Evolutionary conservation across 2,888 invertebrate species (phyloP).

Genomic region (Smittia sp.): DNA sequence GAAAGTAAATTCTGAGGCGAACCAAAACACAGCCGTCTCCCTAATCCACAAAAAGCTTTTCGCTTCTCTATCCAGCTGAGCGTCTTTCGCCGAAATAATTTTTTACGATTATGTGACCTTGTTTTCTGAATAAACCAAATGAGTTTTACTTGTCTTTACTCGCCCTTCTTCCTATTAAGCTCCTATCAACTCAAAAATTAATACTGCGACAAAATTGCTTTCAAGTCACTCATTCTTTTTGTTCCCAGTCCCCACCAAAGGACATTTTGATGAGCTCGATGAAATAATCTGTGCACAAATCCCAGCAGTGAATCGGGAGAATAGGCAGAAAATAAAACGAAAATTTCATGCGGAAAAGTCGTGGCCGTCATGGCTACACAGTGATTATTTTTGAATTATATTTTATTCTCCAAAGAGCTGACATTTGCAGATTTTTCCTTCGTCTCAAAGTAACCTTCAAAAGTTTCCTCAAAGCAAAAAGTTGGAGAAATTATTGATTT

Average conservation of each 20-base stretch:
- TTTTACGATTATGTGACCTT: slow-evolving; percentile 39
- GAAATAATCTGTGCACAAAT: not conserved
- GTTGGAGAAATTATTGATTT: too few relatives aligned
- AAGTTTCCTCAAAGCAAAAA: not conserved
- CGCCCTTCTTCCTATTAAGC: not conserved
- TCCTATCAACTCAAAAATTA: not conserved
- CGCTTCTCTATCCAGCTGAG: not conserved
- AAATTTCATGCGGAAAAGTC: not conserved
- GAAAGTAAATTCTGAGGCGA: not conserved
- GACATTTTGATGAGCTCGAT: not conserved
- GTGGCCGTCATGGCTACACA: not conserved
- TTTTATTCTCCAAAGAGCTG: slow-evolving; percentile 7
- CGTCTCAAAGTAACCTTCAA: not conserved
- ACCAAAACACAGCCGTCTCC: slow-evolving; percentile 7
- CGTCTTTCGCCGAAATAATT: slow-evolving; percentile 36
- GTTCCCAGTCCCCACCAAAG: not conserved
- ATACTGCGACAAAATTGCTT: not conserved
- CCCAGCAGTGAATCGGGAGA: not conserved
- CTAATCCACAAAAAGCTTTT: slow-evolving; percentile 11
- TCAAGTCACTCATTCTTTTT: too few relatives aligned
- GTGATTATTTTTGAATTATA: slow-evolving; percentile 17
- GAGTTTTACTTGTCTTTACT: slow-evolving; percentile 20
- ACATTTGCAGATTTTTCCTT: not conserved
- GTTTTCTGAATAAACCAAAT: slow-evolving; percentile 40
- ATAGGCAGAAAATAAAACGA: not conserved